phyloP scores from a whole-genome alignment of 2,888 invertebrate genomes.

The Masnerella sp. region DNA sequence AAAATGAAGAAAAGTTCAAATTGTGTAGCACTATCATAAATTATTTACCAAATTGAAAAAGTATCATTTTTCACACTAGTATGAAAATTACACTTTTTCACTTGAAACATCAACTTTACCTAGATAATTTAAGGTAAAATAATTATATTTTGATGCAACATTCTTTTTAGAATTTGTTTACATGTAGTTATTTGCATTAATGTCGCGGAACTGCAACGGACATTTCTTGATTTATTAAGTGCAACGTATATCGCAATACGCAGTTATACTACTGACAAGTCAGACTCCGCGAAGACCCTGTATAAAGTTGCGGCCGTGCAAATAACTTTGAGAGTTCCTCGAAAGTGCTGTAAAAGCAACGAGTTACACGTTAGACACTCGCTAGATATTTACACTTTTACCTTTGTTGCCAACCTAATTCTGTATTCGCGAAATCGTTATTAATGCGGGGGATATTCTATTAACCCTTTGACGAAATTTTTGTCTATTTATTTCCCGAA shows the following conservation, averaged over 20 bases:
- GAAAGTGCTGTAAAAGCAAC: slow-evolving; percentile 48
- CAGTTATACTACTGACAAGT: slow-evolving; percentile 48
- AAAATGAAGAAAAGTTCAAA: too few relatives aligned
- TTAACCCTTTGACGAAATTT: neutral
- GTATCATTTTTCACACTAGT: too few relatives aligned
- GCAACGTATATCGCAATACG: slow-evolving; percentile 41
- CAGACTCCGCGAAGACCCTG: slow-evolving; percentile 24
- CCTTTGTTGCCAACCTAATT: slow-evolving; percentile 43
- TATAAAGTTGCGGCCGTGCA: slow-evolving; percentile 48
- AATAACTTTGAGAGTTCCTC: slow-evolving; percentile 47
- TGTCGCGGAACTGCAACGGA: slow-evolving; percentile 30
- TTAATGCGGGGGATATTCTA: slow-evolving; percentile 14
- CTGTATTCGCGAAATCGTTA: slow-evolving; percentile 22
- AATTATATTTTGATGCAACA: neutral
- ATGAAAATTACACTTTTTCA: too few relatives aligned
- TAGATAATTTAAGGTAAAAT: neutral
- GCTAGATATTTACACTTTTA: slow-evolving; percentile 49
- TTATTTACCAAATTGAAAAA: too few relatives aligned
- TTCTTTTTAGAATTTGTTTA: slow-evolving; percentile 27
- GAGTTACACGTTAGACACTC: slow-evolving; percentile 30
- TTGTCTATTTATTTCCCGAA: too few relatives aligned
- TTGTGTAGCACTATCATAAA: too few relatives aligned
- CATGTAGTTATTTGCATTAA: slow-evolving; percentile 35
- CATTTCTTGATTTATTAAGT: slow-evolving; percentile 53
- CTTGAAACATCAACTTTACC: too few relatives aligned